Conservation (phyloP, 2,888 invertebrate genomes). For the Lordiphosa andalusiaca region DNA sequence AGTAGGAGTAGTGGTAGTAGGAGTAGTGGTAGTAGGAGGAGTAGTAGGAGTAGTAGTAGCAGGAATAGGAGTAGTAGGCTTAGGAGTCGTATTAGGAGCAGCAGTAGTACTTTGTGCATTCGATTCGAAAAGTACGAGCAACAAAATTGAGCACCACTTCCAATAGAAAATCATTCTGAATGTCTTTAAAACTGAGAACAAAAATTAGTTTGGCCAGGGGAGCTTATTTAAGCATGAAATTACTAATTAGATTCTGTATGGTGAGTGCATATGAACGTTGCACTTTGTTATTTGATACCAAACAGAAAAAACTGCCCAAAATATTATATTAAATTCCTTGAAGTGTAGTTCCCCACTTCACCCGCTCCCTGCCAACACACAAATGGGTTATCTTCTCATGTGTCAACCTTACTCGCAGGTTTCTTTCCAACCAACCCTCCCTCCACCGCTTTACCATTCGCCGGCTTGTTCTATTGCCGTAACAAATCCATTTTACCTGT, state of each 20-base stretch:
- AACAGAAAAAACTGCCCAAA: slow-evolving; percentile 1
- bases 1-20: too few species aligned
- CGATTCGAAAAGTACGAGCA: too few species aligned
- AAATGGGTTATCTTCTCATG: slow-evolving; percentile 24
- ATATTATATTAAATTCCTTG: slow-evolving; percentile 3
- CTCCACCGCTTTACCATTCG: neutral
- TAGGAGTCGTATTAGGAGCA: too few species aligned
- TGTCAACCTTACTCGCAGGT: slow-evolving; percentile 15
- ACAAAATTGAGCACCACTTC: neutral
- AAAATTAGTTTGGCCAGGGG: neutral
- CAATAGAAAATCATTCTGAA: neutral
- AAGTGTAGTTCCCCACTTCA: neutral
- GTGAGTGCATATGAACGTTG: too few species aligned
- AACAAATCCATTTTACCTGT: slow-evolving; percentile 71
- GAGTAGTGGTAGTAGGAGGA: too few species aligned
- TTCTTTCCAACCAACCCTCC: neutral
- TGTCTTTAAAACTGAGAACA: neutral
- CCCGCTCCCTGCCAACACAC: slow-evolving; percentile 3
- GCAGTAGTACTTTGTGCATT: neutral
- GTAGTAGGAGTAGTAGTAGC: too few species aligned
- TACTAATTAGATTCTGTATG: too few species aligned
- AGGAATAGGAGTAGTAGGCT: too few species aligned
- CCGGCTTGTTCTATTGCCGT: slow-evolving; percentile 55
- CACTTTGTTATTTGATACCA: too few species aligned
- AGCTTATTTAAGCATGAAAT: neutral